Evolutionary conservation across 2,888 invertebrate species (phyloP).

Genomic region (Rotaria socialis): DNA sequence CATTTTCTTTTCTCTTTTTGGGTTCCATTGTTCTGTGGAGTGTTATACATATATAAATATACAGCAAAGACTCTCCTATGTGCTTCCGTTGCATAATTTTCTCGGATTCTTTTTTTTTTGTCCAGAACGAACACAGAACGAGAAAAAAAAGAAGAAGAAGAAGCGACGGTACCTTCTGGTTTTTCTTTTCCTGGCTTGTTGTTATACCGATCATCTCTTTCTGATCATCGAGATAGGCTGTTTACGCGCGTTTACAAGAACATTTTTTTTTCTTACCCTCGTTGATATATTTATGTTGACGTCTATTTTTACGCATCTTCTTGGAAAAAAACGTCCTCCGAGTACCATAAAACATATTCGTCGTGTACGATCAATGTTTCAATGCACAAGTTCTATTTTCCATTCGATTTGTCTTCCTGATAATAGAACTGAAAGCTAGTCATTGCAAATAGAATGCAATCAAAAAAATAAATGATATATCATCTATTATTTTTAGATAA

Average conservation of each 20-base stretch:
- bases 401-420: not conserved
- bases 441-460: not conserved
- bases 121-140: not conserved
- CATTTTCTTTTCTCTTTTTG: slow-evolving; percentile 25
- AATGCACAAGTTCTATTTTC: not conserved
- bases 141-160: not conserved
- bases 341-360: not conserved
- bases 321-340: not conserved
- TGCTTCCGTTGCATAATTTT: slow-evolving; percentile 4
- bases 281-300: not conserved
- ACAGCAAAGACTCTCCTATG: not conserved
- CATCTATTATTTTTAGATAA: not conserved
- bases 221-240: slow-evolving; percentile 12
- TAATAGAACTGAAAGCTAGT: not conserved
- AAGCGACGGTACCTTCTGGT: not conserved
- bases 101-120: slow-evolving; percentile 7
- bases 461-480: not conserved
- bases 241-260: not conserved
- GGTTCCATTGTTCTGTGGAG: slow-evolving; percentile 15
- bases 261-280: not conserved
- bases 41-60: not conserved
- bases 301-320: not conserved
- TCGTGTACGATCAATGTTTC: not conserved
- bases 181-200: not conserved
- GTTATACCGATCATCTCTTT: slow-evolving; percentile 6